These are phyloP conservation scores for Rhagium mordax DNA, from an alignment of 2,888 invertebrate genomes.

Conservation along the genomic window DNA sequence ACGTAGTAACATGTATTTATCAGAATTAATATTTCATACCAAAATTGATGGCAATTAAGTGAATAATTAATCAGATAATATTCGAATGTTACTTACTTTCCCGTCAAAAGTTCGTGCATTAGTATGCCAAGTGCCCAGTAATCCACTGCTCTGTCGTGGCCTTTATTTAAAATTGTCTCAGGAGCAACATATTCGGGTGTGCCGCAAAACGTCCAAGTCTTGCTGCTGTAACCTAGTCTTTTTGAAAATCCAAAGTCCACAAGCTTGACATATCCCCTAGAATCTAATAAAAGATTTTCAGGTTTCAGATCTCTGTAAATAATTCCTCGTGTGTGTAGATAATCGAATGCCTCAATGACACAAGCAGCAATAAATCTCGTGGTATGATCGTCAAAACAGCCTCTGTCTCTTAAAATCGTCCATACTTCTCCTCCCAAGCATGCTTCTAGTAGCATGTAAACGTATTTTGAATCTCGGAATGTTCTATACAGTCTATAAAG, in stretches of 20 bases:
- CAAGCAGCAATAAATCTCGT: conserved; percentile 80
- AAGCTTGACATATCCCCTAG: conserved; percentile 78
- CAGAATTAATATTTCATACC: too few species aligned
- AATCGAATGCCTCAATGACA: conserved; percentile 80
- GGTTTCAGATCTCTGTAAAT: conserved; percentile 79
- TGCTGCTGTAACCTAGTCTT: conserved; percentile 75
- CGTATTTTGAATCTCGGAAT: conserved; percentile 79
- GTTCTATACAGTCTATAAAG: conserved; percentile 76
- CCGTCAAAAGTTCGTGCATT: conserved; percentile 78
- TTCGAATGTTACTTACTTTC: conserved; percentile 75
- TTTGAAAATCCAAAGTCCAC: conserved; percentile 83
- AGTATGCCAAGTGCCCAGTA: conserved; percentile 81
- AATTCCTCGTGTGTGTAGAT: conserved; percentile 77
- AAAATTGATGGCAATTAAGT: too few species aligned
- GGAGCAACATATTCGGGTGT: conserved; percentile 78
- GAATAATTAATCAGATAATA: too few species aligned
- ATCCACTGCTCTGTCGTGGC: conserved; percentile 81
- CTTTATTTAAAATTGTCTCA: conserved; percentile 81
- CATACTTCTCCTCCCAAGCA: conserved; percentile 83
- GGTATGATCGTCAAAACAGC: conserved; percentile 77
- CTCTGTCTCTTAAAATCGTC: conserved; percentile 80
- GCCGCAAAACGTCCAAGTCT: conserved; percentile 85
- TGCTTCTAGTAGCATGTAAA: conserved; percentile 82
- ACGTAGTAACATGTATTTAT: too few species aligned
- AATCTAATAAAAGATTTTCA: conserved; percentile 78